Evolutionary conservation across 2,888 invertebrate species (phyloP), one percentile per base, ranked within the genome.

Genomic region (Zeuzera pyrina): DNA sequence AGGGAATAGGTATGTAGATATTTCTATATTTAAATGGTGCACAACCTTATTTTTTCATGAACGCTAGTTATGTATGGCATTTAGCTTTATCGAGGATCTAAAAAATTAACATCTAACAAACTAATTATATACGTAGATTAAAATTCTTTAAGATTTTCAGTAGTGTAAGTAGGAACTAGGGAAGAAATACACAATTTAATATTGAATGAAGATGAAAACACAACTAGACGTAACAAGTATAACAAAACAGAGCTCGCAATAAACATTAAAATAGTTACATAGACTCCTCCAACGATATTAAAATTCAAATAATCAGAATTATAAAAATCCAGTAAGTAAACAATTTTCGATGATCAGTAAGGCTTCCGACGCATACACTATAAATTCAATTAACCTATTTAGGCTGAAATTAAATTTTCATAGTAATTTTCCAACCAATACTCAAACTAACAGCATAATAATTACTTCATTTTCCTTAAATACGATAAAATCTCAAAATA

Each of bases 401-500:
- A 78, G 76, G 78, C 81, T 73, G 70, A 60, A 78, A 68, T 68
- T 60, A 65, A 76, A 74, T 65, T 57, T 68, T 65, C 62, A 51
- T 45, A 56, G 61, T 60, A 57, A 64, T 61, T 50, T 49, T 61
- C 65, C 62, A 64, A 72, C 68, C 57, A 58, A 66, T 57, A 61
- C 57, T 62, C 57, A 64, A 73, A 71, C 65, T 71, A 73, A 74
- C 53, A 40, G 59, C 64, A 51, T 59, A 57, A n/a, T n/a, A 25
- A 63, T 60, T 60, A 62, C 48, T 44, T 54, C 44, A 42, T 67
- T 58, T 60, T 54, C 66, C 78, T 79, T 79, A 72, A 67, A 68
- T 74, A 81, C 78, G 81, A 79, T 83, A 81, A 83, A 81, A 83
- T 81, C 81, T 83, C 83, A 79, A 78, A 83, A 79, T 78, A 71